These are phyloP conservation scores for Polyommatus iphigenia DNA, from an alignment of 2,888 invertebrate species.

Conservation along the genomic window DNA sequence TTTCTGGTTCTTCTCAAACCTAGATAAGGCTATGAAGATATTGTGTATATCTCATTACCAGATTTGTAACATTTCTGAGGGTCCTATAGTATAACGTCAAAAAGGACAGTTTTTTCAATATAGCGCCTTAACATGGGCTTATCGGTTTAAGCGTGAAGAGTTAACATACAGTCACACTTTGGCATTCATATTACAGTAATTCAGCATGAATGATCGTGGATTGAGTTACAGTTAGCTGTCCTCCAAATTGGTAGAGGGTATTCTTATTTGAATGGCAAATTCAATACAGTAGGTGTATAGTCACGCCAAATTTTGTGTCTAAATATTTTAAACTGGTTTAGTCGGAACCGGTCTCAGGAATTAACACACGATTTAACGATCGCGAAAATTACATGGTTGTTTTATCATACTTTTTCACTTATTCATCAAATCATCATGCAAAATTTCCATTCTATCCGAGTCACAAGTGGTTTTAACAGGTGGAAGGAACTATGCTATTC, in stretches of 20 bases:
- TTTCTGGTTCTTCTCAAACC: no score
- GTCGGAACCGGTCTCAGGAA: slow-evolving; percentile 12
- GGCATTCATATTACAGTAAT: no score
- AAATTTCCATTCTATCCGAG: not conserved
- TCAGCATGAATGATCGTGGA: no score
- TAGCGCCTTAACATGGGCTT: no score
- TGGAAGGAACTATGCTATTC: not conserved
- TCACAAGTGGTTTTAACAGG: not conserved
- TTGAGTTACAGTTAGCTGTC: not conserved
- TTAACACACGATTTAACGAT: slow-evolving; percentile 4
- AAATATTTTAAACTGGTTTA: slow-evolving; percentile 30
- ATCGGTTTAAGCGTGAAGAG: not conserved
- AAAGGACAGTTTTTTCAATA: no score
- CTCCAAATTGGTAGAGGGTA: not conserved
- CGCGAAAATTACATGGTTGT: not conserved
- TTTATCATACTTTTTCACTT: not conserved
- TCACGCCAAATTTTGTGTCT: slow-evolving; percentile 21
- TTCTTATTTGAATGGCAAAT: slow-evolving; percentile 3
- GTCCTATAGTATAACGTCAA: no score
- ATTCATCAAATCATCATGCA: slow-evolving; percentile 3
- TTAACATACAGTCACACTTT: no score
- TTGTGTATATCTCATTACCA: no score
- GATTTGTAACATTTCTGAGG: no score
- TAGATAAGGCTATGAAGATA: no score
- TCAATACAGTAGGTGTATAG: not conserved